phyloP scores from a whole-genome alignment of 1,140 invertebrate species.

The Drosophila mayri region DNA sequence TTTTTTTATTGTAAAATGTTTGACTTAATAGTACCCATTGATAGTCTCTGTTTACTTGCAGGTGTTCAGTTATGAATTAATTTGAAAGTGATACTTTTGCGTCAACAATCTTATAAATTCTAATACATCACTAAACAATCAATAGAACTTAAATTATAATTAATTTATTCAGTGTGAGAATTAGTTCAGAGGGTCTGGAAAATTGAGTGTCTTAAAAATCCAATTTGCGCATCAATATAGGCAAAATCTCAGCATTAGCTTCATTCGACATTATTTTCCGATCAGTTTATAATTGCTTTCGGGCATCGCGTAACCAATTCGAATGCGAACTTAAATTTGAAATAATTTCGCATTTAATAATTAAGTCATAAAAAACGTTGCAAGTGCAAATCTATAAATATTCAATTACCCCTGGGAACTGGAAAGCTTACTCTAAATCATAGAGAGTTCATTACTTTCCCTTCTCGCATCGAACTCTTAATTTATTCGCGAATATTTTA shows the following conservation, averaged over 20 bases:
- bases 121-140: conserved; percentile 10
- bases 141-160: conserved; percentile 8
- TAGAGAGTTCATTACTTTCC: conserved; percentile 53
- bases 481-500: conserved; percentile 65
- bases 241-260: conserved; percentile 4
- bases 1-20: background rate
- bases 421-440: conserved; percentile 10
- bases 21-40: background rate
- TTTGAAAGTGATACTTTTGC: conserved; percentile 2
- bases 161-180: conserved; percentile 23
- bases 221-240: conserved; percentile 28
- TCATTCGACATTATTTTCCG: conserved; percentile 9
- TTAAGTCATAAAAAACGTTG: conserved; percentile 37
- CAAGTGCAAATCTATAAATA: conserved; percentile 59
- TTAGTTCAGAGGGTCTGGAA: conserved; percentile 17
- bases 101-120: conserved; percentile 7
- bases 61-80: conserved; percentile 11
- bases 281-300: conserved; percentile 34
- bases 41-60: background rate
- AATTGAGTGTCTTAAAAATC: background rate
- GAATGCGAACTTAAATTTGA: conserved; percentile 22
- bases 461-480: conserved; percentile 21
- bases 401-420: conserved; percentile 61
- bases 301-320: conserved; percentile 20
- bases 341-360: conserved; percentile 55